Evolutionary conservation across 2,797 vertebrate genomes (phyloP).

Genomic region (Novumbra hubbsi): DNA sequence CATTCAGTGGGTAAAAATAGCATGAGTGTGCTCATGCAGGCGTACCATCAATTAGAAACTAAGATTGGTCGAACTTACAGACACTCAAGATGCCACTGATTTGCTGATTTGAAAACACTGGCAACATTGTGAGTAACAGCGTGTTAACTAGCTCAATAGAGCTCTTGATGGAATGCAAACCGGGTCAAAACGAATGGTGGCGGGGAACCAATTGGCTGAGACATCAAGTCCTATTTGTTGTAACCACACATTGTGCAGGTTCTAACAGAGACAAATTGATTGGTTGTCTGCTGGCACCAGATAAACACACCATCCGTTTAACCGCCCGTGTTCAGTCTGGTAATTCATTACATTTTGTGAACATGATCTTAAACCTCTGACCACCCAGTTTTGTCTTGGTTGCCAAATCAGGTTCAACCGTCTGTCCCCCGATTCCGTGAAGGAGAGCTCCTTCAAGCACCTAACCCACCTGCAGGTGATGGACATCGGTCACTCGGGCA

Average conservation of each 20-base stretch:
- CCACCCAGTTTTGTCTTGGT: not conserved
- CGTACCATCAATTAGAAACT: not conserved
- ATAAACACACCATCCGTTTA: not conserved
- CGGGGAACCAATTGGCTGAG: not conserved
- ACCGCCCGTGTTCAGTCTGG: not conserved
- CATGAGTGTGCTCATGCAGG: not conserved
- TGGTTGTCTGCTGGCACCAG: not conserved
- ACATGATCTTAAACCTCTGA: not conserved
- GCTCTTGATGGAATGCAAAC: not conserved
- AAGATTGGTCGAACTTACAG: not conserved
- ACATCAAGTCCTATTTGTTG: too few relatives aligned
- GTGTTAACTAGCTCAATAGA: not conserved
- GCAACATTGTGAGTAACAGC: not conserved
- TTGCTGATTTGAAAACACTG: not conserved
- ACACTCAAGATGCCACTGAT: not conserved
- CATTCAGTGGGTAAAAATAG: slow-evolving; percentile 1
- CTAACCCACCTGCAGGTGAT: slow-evolving; percentile 87
- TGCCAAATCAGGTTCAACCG: slow-evolving; percentile 82
- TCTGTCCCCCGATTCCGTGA: slow-evolving; percentile 81
- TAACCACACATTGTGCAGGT: slow-evolving; percentile 4
- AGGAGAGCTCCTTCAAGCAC: slow-evolving; percentile 84
- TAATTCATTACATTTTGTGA: not conserved
- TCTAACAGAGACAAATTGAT: not conserved
- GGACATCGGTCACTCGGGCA: slow-evolving; percentile 79
- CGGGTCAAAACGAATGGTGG: slow-evolving; percentile 10